These are phyloP conservation scores for Heliopora coerulea DNA, from an alignment of 92 coral and sea anemone genomes.

Conservation along the genomic window DNA sequence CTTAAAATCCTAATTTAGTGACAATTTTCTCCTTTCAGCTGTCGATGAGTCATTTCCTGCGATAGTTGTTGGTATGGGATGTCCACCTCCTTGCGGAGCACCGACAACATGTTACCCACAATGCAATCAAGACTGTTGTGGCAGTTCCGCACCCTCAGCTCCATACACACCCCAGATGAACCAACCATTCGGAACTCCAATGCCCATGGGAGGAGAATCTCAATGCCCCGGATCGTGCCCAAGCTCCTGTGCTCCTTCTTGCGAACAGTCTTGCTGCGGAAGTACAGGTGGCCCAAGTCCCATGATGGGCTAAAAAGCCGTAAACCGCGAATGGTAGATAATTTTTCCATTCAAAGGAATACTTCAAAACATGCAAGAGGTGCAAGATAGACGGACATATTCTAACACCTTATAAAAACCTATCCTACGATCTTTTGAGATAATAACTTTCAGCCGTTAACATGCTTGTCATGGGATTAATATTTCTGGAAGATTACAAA, in stretches of 20 bases:
- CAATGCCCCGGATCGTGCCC: conserved; percentile 40
- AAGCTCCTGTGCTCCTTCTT: conserved; percentile 39
- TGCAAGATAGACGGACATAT: too few relatives aligned
- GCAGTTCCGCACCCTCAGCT: background rate
- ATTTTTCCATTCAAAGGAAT: background rate
- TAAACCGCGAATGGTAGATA: background rate
- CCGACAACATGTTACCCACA: conserved; percentile 34
- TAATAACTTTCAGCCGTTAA: background rate
- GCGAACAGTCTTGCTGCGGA: conserved; percentile 26
- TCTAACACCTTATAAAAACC: too few relatives aligned
- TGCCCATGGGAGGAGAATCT: conserved; percentile 11
- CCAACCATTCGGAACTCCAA: background rate
- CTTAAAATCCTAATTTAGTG: background rate
- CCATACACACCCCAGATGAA: background rate
- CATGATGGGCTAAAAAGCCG: background rate
- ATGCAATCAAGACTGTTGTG: conserved; percentile 30
- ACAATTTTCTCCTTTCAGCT: background rate
- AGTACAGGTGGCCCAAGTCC: conserved; percentile 8
- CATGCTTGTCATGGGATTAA: too few relatives aligned
- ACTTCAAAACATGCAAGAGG: background rate
- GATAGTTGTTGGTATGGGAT: conserved; percentile 11
- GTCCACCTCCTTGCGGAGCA: conserved; percentile 24
- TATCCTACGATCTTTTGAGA: background rate
- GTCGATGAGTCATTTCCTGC: conserved; percentile 13
- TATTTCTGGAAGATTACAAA: too few relatives aligned